These are phyloP conservation scores for Chitala chitala DNA, from an alignment of 2,113 vertebrate species.

Conservation along the genomic window DNA sequence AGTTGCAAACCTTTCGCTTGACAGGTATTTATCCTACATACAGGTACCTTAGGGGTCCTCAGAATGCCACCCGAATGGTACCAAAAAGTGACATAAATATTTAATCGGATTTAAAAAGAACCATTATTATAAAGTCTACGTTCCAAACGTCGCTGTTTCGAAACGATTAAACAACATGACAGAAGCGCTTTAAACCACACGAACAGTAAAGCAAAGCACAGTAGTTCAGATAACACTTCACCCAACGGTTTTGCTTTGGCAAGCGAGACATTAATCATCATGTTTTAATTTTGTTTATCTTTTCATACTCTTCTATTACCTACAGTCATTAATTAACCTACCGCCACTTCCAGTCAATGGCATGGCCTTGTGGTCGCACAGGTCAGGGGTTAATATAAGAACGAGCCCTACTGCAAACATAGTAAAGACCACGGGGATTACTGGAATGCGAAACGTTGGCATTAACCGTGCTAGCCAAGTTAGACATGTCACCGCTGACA, in stretches of 20 bases:
- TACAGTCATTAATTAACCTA: conserved; percentile 38
- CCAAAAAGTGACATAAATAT: no score
- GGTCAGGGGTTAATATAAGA: conserved; percentile 49
- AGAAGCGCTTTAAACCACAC: no score
- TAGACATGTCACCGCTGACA: background rate
- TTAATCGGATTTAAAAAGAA: no score
- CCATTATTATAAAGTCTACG: background rate
- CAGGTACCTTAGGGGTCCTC: background rate
- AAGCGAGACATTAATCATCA: conserved; percentile 31
- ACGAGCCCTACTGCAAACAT: conserved; percentile 42
- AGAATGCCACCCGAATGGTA: no score
- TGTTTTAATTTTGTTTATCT: conserved; percentile 38
- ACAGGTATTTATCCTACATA: background rate
- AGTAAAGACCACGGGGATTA: conserved; percentile 30
- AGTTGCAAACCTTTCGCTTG: background rate
- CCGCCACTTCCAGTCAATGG: conserved; percentile 22
- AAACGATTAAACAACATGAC: no score
- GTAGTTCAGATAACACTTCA: conserved; percentile 28
- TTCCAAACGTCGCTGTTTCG: no score
- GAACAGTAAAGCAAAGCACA: no score
- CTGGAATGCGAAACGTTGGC: conserved; percentile 30
- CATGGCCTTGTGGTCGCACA: conserved; percentile 17
- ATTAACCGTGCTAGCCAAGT: background rate
- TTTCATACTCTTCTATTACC: conserved; percentile 33
- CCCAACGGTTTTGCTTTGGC: conserved; percentile 9